Evolutionary conservation across 2,797 vertebrate genomes (phyloP), one percentile per base, ranked within the genome.

Genomic region (Catostomus latipinnis): DNA sequence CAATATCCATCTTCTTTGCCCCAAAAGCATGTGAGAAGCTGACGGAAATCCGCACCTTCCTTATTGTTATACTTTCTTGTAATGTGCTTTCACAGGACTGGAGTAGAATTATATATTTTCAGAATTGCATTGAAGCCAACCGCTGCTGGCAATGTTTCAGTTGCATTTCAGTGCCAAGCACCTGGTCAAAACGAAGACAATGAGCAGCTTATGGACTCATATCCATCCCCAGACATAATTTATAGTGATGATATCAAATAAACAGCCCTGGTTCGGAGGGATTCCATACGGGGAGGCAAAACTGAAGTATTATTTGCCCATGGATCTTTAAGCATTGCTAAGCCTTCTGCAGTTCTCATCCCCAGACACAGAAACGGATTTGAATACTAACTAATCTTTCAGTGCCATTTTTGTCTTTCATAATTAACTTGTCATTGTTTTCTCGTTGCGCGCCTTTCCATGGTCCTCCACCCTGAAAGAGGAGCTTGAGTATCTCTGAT

Each of bases 121-220:
- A 83, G 89, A 87, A 80, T 90, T 90, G 92, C 89, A 81, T 78
- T 69, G 18, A 86, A 90, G 91, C 92, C 92, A 92, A 86, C 83
- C 83, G 82, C 87, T 92, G 87, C 91, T 94, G 93, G 93, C 92
- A 92, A 89, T 53, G 87, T 84, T 81, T 87, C 43, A 85, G 81
- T 84, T 86, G 84, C 12, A 12, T 90, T 89, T 90, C 87, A 81
- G 88, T 91, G 93, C 93, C 91, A 94, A 93, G 91, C 92, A 93
- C 93, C 92, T 94, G 92, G 93, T 94, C 92, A 94, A 91, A 92
- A 90, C 90, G 91, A 89, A 93, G 91, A 92, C 92, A 94, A 93
- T 92, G 89, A 92, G 89, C 86, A 89, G 89, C 91, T 94, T 92
- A 93, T 91, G 87, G 90, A 93, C 91, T 88, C 86, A 22, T 83